Evolutionary conservation across 2,113 vertebrate genomes (phyloP), one percentile per base, ranked within the genome.

Genomic region (Pelobates fuscus): DNA sequence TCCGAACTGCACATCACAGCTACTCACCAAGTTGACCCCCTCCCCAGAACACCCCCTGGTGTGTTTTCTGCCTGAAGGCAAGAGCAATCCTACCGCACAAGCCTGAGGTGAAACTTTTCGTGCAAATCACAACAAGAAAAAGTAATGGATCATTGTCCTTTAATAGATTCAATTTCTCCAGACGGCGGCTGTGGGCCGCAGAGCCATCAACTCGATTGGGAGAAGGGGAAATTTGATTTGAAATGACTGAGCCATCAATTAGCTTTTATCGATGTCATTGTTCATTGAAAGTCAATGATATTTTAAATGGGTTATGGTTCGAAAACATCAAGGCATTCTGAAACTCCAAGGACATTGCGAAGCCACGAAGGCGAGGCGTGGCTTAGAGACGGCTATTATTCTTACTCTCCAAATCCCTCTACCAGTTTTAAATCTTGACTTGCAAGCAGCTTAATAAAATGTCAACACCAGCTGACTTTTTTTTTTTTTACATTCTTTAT

Each of bases 211-310:
- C 80, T 80, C 57, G 77, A 82, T 84, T 83, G 81, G 61, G 82
- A 84, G 83, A 80, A 59, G 0, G 78, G 71, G 74, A 81, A 85
- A 88, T 88, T 78, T 78, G 82, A 86, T 86, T 86, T 86, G 80
- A 78, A 80, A 69, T 70, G 67, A 82, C 79, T 81, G 70, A 60
- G 82, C 81, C 83, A 78, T 83, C 82, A 86, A 86, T 88, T 86
- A 85, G 80, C 80, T 72, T 67, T 86, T 84, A 88, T 85, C 83
- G 83, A 85, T 81, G 84, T 81, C 83, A 84, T 83, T 72, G 79
- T 80, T 84, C 82, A 84, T 82, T 67, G 76, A 77, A 67, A 80
- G 79, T 71, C 81, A 64, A 82, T 72, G 81, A 80, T 76, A 79
- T 78, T 68, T 78, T 78, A 80, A 80, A 78, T 70, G 3, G 21